Evolutionary conservation across 2,888 invertebrate genomes (phyloP).

Genomic region (Tetrapedia diversipes): DNA sequence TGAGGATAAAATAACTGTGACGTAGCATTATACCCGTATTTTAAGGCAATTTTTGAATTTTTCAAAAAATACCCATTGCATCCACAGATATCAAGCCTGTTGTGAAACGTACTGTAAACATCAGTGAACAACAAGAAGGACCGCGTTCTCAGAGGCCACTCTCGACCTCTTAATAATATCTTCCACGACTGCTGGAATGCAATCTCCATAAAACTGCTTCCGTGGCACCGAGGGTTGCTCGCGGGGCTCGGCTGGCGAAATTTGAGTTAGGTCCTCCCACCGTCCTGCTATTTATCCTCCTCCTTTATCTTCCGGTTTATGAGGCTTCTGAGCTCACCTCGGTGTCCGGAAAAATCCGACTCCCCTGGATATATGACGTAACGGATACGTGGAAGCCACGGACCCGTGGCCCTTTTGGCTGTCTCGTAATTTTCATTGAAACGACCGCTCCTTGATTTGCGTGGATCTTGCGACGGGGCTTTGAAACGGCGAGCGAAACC

Average conservation of each 20-base stretch:
- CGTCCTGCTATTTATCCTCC: constrained; percentile 56
- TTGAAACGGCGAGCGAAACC: too few species aligned
- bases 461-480: constrained; percentile 3
- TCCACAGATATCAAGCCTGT: too few species aligned
- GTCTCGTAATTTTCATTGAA: constrained; percentile 22
- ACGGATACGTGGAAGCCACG: constrained; percentile 12
- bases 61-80: too few species aligned
- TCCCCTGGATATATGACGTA: constrained; percentile 10
- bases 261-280: constrained; percentile 60
- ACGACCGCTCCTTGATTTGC: constrained; percentile 1
- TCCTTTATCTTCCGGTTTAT: constrained; percentile 57
- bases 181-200: constrained; percentile 73
- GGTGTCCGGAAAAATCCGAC: constrained; percentile 29
- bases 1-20: too few species aligned
- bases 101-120: too few species aligned
- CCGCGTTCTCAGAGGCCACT: constrained; percentile 55
- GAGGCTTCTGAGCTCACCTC: constrained; percentile 17
- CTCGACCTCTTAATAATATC: constrained; percentile 78
- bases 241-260: constrained; percentile 49
- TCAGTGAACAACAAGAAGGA: constrained; percentile 47
- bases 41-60: too few species aligned
- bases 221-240: constrained; percentile 51
- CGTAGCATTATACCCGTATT: too few species aligned
- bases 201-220: constrained; percentile 80
- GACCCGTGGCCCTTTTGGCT: not conserved